A percentile compares a stretch with the other conserved stretches of the same genome.
Conservation (phyloP, 2,113 vertebrate genomes). For the Epinephelus moara region DNA sequence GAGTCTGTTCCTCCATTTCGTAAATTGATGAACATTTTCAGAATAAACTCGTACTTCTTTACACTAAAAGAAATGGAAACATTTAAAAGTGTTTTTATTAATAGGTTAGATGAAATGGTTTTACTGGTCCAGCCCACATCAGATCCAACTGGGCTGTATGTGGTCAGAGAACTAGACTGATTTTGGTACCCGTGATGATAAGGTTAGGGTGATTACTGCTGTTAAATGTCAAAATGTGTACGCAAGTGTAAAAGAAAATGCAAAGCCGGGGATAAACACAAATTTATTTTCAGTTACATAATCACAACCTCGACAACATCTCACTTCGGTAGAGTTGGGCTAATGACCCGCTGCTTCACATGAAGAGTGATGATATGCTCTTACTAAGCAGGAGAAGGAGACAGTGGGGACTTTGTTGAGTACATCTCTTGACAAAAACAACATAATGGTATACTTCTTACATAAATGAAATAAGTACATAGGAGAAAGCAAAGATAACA, state of each 20-base stretch:
- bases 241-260: background rate
- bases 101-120: too few species aligned
- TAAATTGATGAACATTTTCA: too few species aligned
- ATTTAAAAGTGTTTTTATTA: too few species aligned
- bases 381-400: conserved; percentile 23
- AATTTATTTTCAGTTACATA: conserved; percentile 69
- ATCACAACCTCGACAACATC: conserved; percentile 38
- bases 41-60: too few species aligned
- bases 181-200: too few species aligned
- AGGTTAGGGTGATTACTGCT: too few species aligned
- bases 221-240: too few species aligned
- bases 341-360: background rate
- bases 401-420: conserved; percentile 13
- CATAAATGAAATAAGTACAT: conserved; percentile 44
- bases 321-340: conserved; percentile 13
- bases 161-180: too few species aligned
- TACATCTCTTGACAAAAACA: conserved; percentile 46
- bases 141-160: too few species aligned
- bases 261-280: conserved; percentile 38
- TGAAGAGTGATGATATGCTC: background rate
- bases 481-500: conserved; percentile 44
- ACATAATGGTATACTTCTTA: conserved; percentile 20
- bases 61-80: too few species aligned
- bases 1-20: too few species aligned
- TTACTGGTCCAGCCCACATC: too few species aligned